Base-by-base conservation (phyloP, 2,888 invertebrate species). In the Andricus curvator region DNA sequence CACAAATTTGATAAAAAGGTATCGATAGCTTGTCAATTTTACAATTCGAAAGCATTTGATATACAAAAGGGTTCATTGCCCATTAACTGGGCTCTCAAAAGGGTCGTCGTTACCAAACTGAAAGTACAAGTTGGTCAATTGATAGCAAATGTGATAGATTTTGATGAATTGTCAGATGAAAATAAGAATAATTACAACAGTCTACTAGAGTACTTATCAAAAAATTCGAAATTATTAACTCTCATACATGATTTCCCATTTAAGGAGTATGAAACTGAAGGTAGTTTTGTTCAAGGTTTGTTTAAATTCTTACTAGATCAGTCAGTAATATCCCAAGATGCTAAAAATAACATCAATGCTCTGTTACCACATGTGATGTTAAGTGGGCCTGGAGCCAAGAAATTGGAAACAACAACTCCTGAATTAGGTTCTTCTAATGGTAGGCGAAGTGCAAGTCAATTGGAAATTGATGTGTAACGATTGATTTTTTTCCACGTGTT, bases 181-280 rank as follows among this genome's bases (percentile, higher is more conserved):
- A 74, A 82, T 37, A 80, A 85, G 82, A 37, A 80, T 22, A 80
- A 82, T 20, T 86, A 86, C 62, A 84, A 86, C 70, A 70, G 84
- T 44, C 66, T 88, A 56, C 78, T 87, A 20, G 70, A 51, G 25
- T 84, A 84, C 41, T 67, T 86, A 9, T 44, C 78, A 3, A 37
- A 82, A 65, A 83, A 88, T 82, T 80, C 84, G 20, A 62, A 84
- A 37, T 60, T 84, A 15, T 78, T 88, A 68, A 66, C 80, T 44
- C 66, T 82, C 66, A 83, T 85, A 37, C 81, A 86, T 25, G 80
- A 83, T 25, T 86, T 88, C 37, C 74, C 70, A 9, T 80, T 84
- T 33, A 78, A 83, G n/a, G 80, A 78, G 13, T 83, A 80, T 70
- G 81, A 81, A 51, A 85, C 85, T 17, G 80, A 80, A 66, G 86